Evolutionary conservation across 2,888 invertebrate species (phyloP), one percentile per base, ranked within the genome.

Genomic region (Cyclophora albipunctata): DNA sequence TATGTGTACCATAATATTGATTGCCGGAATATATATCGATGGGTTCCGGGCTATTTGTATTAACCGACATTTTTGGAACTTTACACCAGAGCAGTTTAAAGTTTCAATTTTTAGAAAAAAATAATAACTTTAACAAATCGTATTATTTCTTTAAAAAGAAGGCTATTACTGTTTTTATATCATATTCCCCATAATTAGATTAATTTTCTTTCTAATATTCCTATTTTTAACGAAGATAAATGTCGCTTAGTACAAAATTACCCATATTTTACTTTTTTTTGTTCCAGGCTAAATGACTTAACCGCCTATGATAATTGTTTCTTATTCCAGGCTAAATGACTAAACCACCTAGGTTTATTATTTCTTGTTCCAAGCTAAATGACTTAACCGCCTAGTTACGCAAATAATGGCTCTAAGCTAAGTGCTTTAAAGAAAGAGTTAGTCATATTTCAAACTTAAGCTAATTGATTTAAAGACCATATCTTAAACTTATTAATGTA

Each of bases 241-340:
- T 45, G 45, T 48, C 40, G 42, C 3, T 47, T 47, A 47, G 34
- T 34, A 34, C 47, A 42, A 47, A 47, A 47, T 47, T 42, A 42
- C 42, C 42, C 41, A 34, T 42, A 35, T 47, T 47, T 47, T 34
- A 42, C 42, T 47, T 7, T 47, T 47, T 47, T 47, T 47, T 42
- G 47, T 34, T 34, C 7, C 41, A 46, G 46, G 46, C 46, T 7
- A 46, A 46, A 20, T 46, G 46, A 34, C 42, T 46, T 7, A 42
- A 46, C 33, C 42, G 33, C 41, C 46, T 41, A 33, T 4, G 4
- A 7, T 42, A 34, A 42, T 34, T 42, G 34, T n/a, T 35, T n/a
- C 34, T 47, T 35, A 34, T 34, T 47, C 34, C 42, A 42, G 33
- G 47, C 42, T 6, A 47, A 47, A 34, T 47, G 47, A 20, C 42